Evolutionary conservation across 1,140 invertebrate species (phyloP), one percentile per base, ranked within the genome.

Genomic region (Drosophila paulistorum): DNA sequence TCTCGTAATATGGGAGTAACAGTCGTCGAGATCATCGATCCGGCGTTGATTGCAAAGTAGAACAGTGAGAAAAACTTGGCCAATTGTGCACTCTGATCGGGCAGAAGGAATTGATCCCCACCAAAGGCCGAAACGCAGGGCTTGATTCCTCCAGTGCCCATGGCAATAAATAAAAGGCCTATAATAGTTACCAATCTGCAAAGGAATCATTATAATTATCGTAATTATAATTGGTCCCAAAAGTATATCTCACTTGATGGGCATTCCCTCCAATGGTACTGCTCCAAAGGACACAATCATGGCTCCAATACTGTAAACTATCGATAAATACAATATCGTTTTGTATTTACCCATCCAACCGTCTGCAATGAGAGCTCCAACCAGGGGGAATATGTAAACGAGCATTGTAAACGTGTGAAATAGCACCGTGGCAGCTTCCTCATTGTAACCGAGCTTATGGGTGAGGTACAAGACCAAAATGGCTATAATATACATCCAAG

Each of bases 121-220:
- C 99, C 99, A 93, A 99, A 99, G 0, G 98, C 97, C 0, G 97
- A 95, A 0, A 99, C 98, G 91, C 98, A 99, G 0, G 99, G 98
- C 91, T 99, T 99, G 85, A 99, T 99, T 0, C 98, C 98, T 1
- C 98, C 99, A 0, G 97, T 98, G 1, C 98, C 98, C 9, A 98
- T 68, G 2, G 97, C 97, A 73, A 99, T 97, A 9, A 98, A 92
- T 2, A 65, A 7, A 65, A 98, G 92, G 0, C 97, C 97, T n/a
- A 97, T 7, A 7, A 98, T 93, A 2, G 96, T 95, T 37, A 97
- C 94, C 96, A 94, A 1, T 94, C 93, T 91, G 45, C 9, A 51
- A 45, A 9, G n/a, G 0, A 51, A 7, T 13, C 30, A n/a, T 7
- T 33, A 33, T 3, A 23, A n/a, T 17, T 1, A 17, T 17, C 1